Evolutionary conservation across 2,113 vertebrate species (phyloP).

Genomic region (western clawed frog (Xenopus tropicalis)): UCB_Xtro_10.0 CM004447.2:107527501-107528000

Average conservation of each 20-base stretch:
- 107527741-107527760: no score
- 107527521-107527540: no score
- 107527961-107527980: slow-evolving; percentile 50
- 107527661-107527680: slow-evolving; percentile 90
- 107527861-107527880: slow-evolving; percentile 96
- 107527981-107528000: no score
- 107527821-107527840: background rate
- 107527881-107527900: slow-evolving; percentile 93
- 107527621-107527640: slow-evolving; percentile 95
- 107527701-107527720: slow-evolving; percentile 95
- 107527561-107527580: background rate
- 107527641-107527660: slow-evolving; percentile 85
- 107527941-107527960: slow-evolving; percentile 97
- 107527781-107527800: no score
- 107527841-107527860: slow-evolving; percentile 84
- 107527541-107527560: no score
- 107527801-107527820: no score
- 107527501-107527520: no score
- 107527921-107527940: slow-evolving; percentile 97
- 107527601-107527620: slow-evolving; percentile 95
- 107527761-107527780: no score
- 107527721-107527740: slow-evolving; percentile 69
- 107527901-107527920: slow-evolving; percentile 95
- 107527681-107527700: slow-evolving; percentile 97
- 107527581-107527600: slow-evolving; percentile 74